Percentiles rank a stretch among this genome's conserved stretches.
Conservation (phyloP, 2,888 invertebrate genomes). For the Busseola fusca region DNA sequence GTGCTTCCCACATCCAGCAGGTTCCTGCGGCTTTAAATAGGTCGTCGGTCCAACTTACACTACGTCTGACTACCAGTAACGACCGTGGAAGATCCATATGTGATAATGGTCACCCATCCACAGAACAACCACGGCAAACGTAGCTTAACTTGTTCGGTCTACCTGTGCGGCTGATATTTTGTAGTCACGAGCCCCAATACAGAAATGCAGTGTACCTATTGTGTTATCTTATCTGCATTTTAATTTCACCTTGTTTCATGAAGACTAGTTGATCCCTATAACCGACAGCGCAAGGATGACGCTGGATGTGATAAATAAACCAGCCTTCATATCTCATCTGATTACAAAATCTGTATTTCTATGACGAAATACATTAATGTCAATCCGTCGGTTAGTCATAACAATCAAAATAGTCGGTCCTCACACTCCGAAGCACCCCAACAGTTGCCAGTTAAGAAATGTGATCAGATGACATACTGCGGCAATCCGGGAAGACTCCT, state of each 20-base stretch:
- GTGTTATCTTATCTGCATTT: background rate
- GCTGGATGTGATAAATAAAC: background rate
- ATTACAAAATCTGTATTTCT: conserved; percentile 1
- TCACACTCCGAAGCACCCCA: conserved; percentile 39
- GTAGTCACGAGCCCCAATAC: background rate
- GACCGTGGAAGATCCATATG: too few species aligned
- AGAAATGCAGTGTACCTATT: background rate
- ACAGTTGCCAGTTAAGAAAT: conserved; percentile 44
- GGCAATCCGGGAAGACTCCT: conserved; percentile 77
- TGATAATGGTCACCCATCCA: too few species aligned
- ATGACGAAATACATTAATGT: conserved; percentile 27
- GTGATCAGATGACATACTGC: conserved; percentile 72
- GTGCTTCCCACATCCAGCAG: too few species aligned
- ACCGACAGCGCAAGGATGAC: background rate
- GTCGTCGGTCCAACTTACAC: too few species aligned
- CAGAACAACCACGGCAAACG: too few species aligned
- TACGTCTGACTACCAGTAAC: too few species aligned
- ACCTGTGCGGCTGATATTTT: too few species aligned
- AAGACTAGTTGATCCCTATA: background rate
- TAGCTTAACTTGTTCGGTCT: too few species aligned
- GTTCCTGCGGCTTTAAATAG: too few species aligned
- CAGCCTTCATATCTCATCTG: background rate
- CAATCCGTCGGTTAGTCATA: conserved; percentile 39
- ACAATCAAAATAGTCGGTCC: conserved; percentile 32
- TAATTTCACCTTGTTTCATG: background rate